A percentile compares a stretch with the other conserved stretches of the same genome.
phyloP scores from a whole-genome alignment of 2,113 vertebrate genomes.

The Tetrax tetrax region DNA sequence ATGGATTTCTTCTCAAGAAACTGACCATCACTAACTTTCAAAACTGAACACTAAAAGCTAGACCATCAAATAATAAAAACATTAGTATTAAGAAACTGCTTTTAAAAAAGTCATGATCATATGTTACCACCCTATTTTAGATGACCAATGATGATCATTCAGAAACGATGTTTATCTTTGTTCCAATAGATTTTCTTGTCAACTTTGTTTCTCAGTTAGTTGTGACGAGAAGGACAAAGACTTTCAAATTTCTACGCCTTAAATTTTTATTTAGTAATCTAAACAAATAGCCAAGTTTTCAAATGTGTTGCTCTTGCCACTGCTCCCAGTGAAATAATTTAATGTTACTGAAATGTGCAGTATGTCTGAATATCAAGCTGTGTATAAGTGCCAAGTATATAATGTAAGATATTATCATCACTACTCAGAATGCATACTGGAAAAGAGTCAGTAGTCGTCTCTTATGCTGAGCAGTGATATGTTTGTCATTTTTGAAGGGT shows the following conservation, averaged over 20 bases:
- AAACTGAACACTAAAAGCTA: neutral
- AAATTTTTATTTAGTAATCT: neutral
- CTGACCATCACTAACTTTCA: neutral
- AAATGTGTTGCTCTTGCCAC: neutral
- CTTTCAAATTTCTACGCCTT: neutral
- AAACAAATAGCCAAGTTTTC: neutral
- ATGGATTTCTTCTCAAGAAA: neutral
- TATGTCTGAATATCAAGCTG: neutral
- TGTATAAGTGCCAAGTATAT: neutral
- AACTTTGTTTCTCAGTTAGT: neutral
- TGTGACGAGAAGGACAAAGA: neutral
- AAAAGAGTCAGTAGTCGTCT: neutral
- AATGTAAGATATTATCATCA: neutral
- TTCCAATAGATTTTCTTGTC: neutral
- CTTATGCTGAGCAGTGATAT: neutral
- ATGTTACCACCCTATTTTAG: neutral
- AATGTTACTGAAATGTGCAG: neutral
- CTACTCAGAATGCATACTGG: neutral
- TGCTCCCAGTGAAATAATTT: neutral
- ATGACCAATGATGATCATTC: neutral
- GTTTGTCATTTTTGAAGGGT: neutral
- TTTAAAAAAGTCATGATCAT: fast-evolving
- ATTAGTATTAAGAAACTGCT: neutral
- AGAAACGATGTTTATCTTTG: neutral
- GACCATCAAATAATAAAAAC: neutral